Evolutionary conservation across 1,140 invertebrate species (phyloP).

Genomic region (Bombus vancouverensis): DNA sequence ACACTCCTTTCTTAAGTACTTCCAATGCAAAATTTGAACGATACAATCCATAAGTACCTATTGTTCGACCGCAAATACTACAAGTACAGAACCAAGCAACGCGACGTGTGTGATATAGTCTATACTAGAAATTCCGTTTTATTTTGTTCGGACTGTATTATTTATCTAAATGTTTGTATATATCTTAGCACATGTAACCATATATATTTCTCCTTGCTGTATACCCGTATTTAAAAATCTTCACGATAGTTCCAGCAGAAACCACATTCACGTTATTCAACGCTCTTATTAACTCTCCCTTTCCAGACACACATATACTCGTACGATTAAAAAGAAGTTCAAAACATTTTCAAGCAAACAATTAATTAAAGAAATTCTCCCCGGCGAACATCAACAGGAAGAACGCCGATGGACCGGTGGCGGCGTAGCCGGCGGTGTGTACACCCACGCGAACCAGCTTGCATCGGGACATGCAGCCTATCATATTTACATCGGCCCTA

Average conservation of each 20-base stretch:
- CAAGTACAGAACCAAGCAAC: not conserved
- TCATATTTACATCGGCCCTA: conserved; percentile 77
- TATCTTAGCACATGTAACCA: not conserved
- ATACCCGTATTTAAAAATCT: no score
- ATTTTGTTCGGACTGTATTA: not conserved
- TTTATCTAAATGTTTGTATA: not conserved
- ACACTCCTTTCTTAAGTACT: not conserved
- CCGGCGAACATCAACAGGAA: not conserved
- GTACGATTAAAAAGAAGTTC: not conserved
- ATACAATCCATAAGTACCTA: not conserved
- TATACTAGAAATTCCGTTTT: not conserved
- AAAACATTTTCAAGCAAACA: conserved; percentile 5
- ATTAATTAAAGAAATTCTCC: conserved; percentile 17
- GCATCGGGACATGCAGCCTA: conserved; percentile 51
- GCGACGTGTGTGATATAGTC: not conserved
- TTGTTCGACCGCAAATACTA: not conserved
- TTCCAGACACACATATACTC: no score
- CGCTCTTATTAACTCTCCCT: not conserved
- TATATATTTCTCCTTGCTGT: no score
- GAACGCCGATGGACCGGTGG: not conserved
- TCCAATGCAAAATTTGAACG: conserved; percentile 1
- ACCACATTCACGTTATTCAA: not conserved
- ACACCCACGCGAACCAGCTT: conserved; percentile 35
- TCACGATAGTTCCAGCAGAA: not conserved
- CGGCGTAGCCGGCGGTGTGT: conserved; percentile 9